A percentile compares a stretch with the other conserved stretches of the same genome.
Evolutionary conservation across 2,888 invertebrate genomes (phyloP).

Genomic region (Clusia tigrina): DNA sequence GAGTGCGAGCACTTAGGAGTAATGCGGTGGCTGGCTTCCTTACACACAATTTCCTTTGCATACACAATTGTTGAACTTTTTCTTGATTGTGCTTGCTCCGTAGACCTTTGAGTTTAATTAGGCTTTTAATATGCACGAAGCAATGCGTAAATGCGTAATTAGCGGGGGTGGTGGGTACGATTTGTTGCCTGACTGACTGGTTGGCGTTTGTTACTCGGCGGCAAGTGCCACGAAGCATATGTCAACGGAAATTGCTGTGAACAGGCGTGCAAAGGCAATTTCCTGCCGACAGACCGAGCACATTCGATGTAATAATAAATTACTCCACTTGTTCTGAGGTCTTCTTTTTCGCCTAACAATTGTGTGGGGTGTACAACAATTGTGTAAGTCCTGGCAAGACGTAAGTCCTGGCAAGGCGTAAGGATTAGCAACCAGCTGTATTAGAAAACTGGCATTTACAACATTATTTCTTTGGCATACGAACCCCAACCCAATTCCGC

Average conservation of each 20-base stretch:
- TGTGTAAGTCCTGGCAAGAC: too few relatives aligned
- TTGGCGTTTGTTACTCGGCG: background rate
- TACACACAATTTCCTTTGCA: too few relatives aligned
- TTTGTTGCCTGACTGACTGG: background rate
- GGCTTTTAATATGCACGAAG: constrained; percentile 53
- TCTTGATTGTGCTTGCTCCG: background rate
- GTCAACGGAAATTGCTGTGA: background rate
- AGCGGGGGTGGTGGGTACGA: constrained; percentile 13
- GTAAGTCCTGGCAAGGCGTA: too few relatives aligned
- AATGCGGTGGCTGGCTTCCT: background rate
- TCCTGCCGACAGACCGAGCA: background rate
- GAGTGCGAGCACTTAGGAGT: background rate
- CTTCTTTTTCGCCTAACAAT: too few relatives aligned
- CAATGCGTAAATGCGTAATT: constrained; percentile 51
- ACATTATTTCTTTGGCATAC: too few relatives aligned
- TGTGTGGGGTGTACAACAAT: too few relatives aligned
- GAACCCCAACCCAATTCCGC: too few relatives aligned
- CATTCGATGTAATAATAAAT: too few relatives aligned
- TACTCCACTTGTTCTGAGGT: too few relatives aligned
- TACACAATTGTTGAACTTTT: too few relatives aligned
- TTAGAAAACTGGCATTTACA: too few relatives aligned
- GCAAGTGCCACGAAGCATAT: background rate
- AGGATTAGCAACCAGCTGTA: too few relatives aligned
- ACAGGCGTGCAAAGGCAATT: background rate
- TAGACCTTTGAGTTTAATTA: constrained; percentile 44